These are phyloP conservation scores for Lithodes maja DNA, from an alignment of 2,888 invertebrate genomes.

Conservation along the genomic window DNA sequence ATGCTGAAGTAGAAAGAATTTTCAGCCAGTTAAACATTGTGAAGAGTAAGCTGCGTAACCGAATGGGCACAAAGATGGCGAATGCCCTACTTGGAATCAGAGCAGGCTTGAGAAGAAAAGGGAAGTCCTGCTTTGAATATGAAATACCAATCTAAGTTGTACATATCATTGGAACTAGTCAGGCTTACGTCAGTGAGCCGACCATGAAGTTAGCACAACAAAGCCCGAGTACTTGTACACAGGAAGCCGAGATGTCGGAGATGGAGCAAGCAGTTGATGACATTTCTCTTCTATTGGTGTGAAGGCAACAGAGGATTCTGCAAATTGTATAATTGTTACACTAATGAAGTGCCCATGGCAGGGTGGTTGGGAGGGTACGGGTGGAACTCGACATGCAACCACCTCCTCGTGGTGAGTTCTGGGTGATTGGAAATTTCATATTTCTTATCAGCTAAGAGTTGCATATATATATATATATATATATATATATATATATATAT, in stretches of 20 bases:
- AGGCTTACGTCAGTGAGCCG: background rate
- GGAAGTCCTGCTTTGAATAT: conserved; percentile 15
- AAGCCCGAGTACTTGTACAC: background rate
- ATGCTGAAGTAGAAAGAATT: conserved; percentile 25
- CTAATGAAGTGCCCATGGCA: background rate
- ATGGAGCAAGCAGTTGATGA: background rate
- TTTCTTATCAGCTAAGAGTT: background rate
- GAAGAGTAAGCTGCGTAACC: conserved; percentile 21
- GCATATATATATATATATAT: background rate
- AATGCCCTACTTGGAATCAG: conserved; percentile 17
- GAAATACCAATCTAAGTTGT: background rate
- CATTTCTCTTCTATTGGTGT: background rate
- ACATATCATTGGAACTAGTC: background rate
- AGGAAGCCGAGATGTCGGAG: background rate
- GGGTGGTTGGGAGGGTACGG: background rate
- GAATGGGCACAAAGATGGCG: conserved; percentile 31
- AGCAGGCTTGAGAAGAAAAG: background rate
- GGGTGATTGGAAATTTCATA: background rate
- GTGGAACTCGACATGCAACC: background rate
- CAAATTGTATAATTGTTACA: background rate
- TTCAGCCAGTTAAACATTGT: conserved; percentile 28
- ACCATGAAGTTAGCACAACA: background rate
- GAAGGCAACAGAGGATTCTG: background rate
- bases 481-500: conserved; percentile 31
- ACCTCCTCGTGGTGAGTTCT: background rate